Conservation (phyloP, 2,797 vertebrate species). For the Pseudochromis fuscus region DNA sequence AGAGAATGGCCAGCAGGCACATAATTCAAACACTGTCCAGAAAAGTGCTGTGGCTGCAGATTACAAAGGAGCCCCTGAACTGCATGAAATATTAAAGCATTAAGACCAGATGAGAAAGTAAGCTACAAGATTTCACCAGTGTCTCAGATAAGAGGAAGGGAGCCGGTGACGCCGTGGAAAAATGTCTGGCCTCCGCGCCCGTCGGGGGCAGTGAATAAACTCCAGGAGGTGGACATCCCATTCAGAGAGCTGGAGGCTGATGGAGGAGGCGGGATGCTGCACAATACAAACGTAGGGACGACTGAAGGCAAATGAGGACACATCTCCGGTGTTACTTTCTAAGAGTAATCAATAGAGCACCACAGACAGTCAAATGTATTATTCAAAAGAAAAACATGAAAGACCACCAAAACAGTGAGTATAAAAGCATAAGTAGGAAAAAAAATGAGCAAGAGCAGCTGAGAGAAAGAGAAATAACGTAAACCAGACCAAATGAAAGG, state of each 20-base stretch:
- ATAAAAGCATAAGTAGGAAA: slow-evolving; percentile 18
- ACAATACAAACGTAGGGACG: slow-evolving; percentile 12
- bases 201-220: slow-evolving; percentile 19
- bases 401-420: slow-evolving; percentile 9
- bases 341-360: background rate
- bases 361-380: background rate
- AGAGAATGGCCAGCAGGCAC: slow-evolving; percentile 72
- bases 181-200: slow-evolving; percentile 23
- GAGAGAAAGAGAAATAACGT: slow-evolving; percentile 37
- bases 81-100: slow-evolving; percentile 76
- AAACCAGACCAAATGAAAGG: slow-evolving; percentile 62
- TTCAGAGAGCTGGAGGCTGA: slow-evolving; percentile 11
- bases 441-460: slow-evolving; percentile 39
- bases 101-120: slow-evolving; percentile 61
- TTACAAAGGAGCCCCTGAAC: slow-evolving; percentile 73
- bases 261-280: slow-evolving; percentile 7
- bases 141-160: slow-evolving; percentile 46
- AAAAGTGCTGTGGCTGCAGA: slow-evolving; percentile 76
- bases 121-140: slow-evolving; percentile 31
- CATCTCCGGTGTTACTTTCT: slow-evolving; percentile 18
- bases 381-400: background rate
- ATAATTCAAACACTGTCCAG: slow-evolving; percentile 77
- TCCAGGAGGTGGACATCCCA: slow-evolving; percentile 12
- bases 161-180: slow-evolving; percentile 30
- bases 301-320: background rate